phyloP scores from a whole-genome alignment of 2,888 invertebrate genomes.

The Apodemia mormo region DNA sequence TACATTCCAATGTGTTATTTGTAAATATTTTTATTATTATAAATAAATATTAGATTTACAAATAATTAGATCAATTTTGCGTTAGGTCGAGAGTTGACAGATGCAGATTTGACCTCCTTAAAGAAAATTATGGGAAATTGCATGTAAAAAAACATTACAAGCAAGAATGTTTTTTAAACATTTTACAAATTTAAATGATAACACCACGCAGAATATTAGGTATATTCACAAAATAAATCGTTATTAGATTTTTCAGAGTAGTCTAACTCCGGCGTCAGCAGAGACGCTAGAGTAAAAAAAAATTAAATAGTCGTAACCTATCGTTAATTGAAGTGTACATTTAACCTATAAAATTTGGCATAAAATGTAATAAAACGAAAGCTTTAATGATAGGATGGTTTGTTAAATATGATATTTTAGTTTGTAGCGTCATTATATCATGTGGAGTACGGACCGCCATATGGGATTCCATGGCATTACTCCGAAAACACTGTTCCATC shows the following conservation, averaged over 20 bases:
- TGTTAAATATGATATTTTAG: slow-evolving; percentile 47
- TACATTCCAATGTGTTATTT: neutral
- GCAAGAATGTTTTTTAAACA: slow-evolving; percentile 13
- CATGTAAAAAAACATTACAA: neutral
- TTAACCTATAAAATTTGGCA: slow-evolving; percentile 45
- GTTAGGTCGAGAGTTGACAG: slow-evolving; percentile 1
- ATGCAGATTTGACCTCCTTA: slow-evolving; percentile 17
- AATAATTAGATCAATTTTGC: neutral
- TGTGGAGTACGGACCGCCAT: slow-evolving; percentile 81
- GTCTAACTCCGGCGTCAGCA: slow-evolving; percentile 51
- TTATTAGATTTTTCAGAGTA: slow-evolving; percentile 29
- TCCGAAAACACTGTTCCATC: slow-evolving; percentile 72
- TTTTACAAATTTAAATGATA: slow-evolving; percentile 1
- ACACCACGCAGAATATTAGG: neutral
- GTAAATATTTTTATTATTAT: neutral
- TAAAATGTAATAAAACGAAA: slow-evolving; percentile 29
- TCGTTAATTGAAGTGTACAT: slow-evolving; percentile 43
- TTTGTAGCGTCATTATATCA: slow-evolving; percentile 76
- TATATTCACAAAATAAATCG: slow-evolving; percentile 11
- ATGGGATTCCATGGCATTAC: slow-evolving; percentile 81
- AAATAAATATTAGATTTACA: neutral
- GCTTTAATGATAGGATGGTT: slow-evolving; percentile 28
- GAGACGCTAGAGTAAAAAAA: slow-evolving; percentile 61
- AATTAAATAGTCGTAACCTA: slow-evolving; percentile 65
- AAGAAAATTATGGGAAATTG: slow-evolving; percentile 7